phyloP scores from a whole-genome alignment of 2,888 invertebrate species.

The Nephrotoma flavescens region DNA sequence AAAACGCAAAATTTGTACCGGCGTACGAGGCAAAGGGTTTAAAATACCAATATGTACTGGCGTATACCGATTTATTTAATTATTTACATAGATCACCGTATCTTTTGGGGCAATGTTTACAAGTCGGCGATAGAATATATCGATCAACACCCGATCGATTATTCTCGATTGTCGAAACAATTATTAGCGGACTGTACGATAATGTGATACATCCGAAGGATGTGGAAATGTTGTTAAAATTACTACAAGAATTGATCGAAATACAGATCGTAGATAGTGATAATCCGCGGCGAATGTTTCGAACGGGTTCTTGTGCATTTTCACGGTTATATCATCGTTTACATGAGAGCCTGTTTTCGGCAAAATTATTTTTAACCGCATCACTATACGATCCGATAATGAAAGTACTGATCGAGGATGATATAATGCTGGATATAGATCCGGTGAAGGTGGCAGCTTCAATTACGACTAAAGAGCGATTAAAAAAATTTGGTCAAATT shows the following conservation, averaged over 20 bases:
- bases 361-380: conserved; percentile 84
- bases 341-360: conserved; percentile 78
- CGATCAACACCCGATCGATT: conserved; percentile 24
- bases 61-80: conserved; percentile 54
- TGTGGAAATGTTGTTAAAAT: conserved; percentile 46
- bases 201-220: conserved; percentile 63
- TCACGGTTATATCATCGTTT: conserved; percentile 74
- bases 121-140: conserved; percentile 45
- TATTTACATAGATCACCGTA: conserved; percentile 52
- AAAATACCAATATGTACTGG: conserved; percentile 57
- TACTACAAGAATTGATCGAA: conserved; percentile 51
- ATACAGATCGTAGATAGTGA: conserved; percentile 55
- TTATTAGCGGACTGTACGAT: conserved; percentile 51
- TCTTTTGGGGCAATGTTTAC: conserved; percentile 52
- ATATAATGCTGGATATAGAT: conserved; percentile 83
- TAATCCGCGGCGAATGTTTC: conserved; percentile 54
- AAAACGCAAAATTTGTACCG: conserved; percentile 55
- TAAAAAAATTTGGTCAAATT: conserved; percentile 64
- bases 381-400: conserved; percentile 85
- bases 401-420: conserved; percentile 78
- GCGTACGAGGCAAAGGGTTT: conserved; percentile 69
- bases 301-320: conserved; percentile 76
- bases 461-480: conserved; percentile 22
- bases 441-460: conserved; percentile 55
- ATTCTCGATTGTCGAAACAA: conserved; percentile 26